Evolutionary conservation across 2,797 vertebrate species (phyloP).

Genomic region (Pyrocephalus nanus): DNA sequence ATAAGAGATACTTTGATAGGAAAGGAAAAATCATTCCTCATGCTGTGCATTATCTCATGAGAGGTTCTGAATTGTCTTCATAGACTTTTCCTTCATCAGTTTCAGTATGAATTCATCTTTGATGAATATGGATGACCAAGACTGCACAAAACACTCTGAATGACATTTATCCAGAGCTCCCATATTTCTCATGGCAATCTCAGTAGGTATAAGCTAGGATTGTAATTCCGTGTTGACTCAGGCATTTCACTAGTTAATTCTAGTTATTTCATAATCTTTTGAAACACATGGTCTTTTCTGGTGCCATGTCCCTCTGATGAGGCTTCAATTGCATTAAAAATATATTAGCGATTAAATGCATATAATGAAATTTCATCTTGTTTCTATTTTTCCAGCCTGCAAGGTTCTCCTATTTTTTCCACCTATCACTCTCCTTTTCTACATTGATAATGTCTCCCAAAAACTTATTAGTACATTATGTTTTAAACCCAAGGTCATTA

Average conservation of each 20-base stretch:
- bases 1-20: neutral
- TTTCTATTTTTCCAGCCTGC: neutral
- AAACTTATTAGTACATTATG: neutral
- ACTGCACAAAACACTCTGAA: neutral
- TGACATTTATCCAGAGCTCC: neutral
- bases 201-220: neutral
- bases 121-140: neutral
- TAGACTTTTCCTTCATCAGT: neutral
- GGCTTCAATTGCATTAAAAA: neutral
- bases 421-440: neutral
- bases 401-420: neutral
- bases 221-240: neutral
- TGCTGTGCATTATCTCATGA: neutral
- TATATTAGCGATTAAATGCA: neutral
- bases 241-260: neutral
- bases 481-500: neutral
- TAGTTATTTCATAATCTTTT: neutral
- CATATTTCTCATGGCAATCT: neutral
- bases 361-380: neutral
- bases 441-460: neutral
- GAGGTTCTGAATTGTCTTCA: neutral
- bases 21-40: neutral
- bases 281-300: neutral
- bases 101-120: neutral
- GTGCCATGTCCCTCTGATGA: neutral